Evolutionary conservation across 2,113 vertebrate species (phyloP).

Genomic region (Trematocara nigrifrons): DNA sequence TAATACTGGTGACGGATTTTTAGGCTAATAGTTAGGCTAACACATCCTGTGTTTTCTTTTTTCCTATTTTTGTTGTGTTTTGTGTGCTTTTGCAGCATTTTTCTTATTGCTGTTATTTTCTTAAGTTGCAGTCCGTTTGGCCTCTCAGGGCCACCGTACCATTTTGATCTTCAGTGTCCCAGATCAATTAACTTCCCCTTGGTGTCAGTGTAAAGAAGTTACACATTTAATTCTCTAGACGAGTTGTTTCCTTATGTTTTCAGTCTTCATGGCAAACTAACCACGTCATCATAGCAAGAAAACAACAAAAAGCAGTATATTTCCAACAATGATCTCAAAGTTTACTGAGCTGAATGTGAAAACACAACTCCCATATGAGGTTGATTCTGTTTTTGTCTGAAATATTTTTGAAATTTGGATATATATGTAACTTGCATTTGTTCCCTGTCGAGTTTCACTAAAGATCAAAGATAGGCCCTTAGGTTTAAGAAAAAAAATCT

Average conservation of each 20-base stretch:
- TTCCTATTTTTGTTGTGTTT: background rate
- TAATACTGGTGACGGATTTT: background rate
- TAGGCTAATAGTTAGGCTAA: background rate
- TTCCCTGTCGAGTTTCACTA: background rate
- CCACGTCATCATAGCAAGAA: background rate
- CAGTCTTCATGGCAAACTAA: background rate
- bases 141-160: background rate
- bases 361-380: background rate
- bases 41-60: background rate
- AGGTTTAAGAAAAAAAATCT: background rate
- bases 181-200: background rate
- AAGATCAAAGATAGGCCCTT: background rate
- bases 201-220: background rate
- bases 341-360: background rate
- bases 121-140: background rate
- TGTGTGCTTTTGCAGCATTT: background rate
- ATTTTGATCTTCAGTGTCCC: background rate
- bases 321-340: background rate
- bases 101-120: background rate
- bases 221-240: background rate
- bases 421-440: background rate
- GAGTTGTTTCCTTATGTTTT: background rate
- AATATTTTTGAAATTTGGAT: background rate
- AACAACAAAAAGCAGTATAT: background rate
- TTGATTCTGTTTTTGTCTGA: background rate